phyloP scores from a whole-genome alignment of 2,797 vertebrate genomes.

The Lepilemur ruficaudatus region DNA sequence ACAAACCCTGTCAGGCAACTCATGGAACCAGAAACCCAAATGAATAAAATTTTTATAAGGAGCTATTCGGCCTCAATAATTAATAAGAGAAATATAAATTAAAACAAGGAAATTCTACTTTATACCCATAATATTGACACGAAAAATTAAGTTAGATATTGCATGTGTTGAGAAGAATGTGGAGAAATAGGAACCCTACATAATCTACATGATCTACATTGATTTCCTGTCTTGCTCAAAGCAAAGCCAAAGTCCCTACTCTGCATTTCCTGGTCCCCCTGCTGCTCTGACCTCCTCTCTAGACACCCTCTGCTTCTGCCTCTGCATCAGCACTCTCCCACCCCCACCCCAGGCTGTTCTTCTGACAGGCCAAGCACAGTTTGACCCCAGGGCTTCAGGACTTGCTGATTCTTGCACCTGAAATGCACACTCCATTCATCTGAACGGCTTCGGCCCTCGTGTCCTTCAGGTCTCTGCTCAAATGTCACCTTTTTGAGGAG shows the following conservation, averaged over 20 bases:
- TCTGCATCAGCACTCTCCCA: background rate
- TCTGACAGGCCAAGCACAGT: background rate
- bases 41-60: background rate
- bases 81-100: background rate
- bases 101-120: background rate
- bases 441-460: background rate
- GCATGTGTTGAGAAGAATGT: background rate
- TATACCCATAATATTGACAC: background rate
- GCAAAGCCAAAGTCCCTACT: background rate
- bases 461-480: background rate
- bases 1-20: background rate
- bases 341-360: background rate
- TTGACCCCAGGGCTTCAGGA: background rate
- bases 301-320: background rate
- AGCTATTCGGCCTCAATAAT: background rate
- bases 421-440: background rate
- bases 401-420: background rate
- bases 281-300: background rate
- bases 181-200: background rate
- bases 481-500: background rate
- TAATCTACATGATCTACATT: background rate
- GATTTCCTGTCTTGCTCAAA: background rate
- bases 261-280: background rate
- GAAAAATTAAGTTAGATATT: background rate
- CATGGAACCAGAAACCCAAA: background rate